A percentile compares a stretch with the other conserved stretches of the same genome.
phyloP scores from a whole-genome alignment of 2,888 invertebrate genomes.

The Ceramica pisi region DNA sequence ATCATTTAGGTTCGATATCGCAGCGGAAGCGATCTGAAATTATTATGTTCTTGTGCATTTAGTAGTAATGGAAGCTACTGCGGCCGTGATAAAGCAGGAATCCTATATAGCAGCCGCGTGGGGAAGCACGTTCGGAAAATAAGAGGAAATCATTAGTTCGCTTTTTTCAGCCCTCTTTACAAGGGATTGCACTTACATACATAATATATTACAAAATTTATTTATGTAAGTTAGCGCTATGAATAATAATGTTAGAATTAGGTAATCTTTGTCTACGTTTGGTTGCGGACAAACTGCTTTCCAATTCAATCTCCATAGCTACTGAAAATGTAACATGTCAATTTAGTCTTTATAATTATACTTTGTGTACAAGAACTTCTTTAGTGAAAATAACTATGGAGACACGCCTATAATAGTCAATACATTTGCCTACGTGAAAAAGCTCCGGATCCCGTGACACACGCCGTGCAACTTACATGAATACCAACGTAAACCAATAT shows the following conservation, averaged over 20 bases:
- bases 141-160: conserved; percentile 23
- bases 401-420: background rate
- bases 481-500: conserved; percentile 70
- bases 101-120: conserved; percentile 12
- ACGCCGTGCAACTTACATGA: conserved; percentile 51
- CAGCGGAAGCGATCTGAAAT: conserved; percentile 46
- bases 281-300: background rate
- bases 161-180: conserved; percentile 8
- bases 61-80: conserved; percentile 51
- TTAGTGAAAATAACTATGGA: background rate
- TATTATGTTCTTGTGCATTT: conserved; percentile 56
- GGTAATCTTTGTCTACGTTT: conserved; percentile 7
- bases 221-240: conserved; percentile 32
- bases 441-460: conserved; percentile 35
- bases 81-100: conserved; percentile 31
- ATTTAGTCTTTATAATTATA: too few relatives aligned
- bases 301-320: background rate
- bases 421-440: conserved; percentile 17
- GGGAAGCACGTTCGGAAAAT: conserved; percentile 14
- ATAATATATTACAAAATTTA: conserved; percentile 15
- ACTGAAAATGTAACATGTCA: background rate
- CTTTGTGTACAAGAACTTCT: background rate
- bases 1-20: conserved; percentile 35
- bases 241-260: conserved; percentile 6
- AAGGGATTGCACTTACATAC: conserved; percentile 13